Conservation (phyloP, 1,140 invertebrate genomes). For the Drosophila lacertosa region DNA sequence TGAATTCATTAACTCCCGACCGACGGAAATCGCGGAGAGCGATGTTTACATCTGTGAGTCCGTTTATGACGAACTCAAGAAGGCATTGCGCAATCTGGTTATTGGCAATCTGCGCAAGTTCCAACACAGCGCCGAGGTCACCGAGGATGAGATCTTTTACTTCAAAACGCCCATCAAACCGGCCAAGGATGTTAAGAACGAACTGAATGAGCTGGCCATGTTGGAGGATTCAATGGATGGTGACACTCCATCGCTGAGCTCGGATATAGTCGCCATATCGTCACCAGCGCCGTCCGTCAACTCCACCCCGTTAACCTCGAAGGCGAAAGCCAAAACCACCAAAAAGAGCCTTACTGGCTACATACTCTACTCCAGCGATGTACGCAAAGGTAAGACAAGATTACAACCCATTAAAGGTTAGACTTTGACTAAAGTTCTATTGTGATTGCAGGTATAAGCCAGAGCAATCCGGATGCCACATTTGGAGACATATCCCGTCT, state of each 20-base stretch:
- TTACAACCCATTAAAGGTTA: background rate
- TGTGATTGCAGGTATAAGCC: conserved; percentile 80
- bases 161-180: conserved; percentile 92
- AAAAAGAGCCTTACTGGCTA: conserved; percentile 98
- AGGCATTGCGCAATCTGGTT: conserved; percentile 90
- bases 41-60: conserved; percentile 98
- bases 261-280: conserved; percentile 86
- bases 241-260: conserved; percentile 90
- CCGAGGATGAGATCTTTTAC: conserved; percentile 96
- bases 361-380: conserved; percentile 98
- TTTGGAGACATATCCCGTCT: conserved; percentile 99
- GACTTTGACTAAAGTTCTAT: background rate
- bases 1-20: conserved; percentile 96
- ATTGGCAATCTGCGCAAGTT: conserved; percentile 93
- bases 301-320: conserved; percentile 86
- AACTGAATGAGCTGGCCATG: conserved; percentile 86
- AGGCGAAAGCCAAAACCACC: conserved; percentile 64
- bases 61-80: conserved; percentile 95
- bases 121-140: conserved; percentile 91
- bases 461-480: conserved; percentile 95
- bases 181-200: conserved; percentile 83
- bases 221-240: conserved; percentile 90
- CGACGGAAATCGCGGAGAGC: conserved; percentile 96
- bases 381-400: conserved; percentile 89
- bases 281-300: conserved; percentile 84